Evolutionary conservation across 2,888 invertebrate genomes (phyloP).

Genomic region (Philhelius pedissequus): DNA sequence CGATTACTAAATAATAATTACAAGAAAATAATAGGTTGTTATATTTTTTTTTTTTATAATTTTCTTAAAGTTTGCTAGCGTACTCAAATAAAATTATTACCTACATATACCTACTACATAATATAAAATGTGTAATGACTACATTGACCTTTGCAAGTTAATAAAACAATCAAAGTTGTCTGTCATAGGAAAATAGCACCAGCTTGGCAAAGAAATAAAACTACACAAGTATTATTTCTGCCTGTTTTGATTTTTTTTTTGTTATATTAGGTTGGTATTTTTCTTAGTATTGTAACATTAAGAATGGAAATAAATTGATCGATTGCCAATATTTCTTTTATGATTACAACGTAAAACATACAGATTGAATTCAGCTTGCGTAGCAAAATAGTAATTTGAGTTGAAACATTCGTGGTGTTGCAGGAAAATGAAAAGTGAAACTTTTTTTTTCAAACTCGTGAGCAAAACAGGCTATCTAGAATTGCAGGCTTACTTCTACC

Average conservation of each 20-base stretch:
- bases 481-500: too few relatives aligned
- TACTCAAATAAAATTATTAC: not conserved
- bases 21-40: too few relatives aligned
- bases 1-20: too few relatives aligned
- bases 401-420: too few relatives aligned
- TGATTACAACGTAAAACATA: not conserved
- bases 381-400: too few relatives aligned
- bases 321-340: not conserved
- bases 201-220: conserved; percentile 1
- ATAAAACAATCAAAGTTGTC: not conserved
- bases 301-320: not conserved
- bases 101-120: too few relatives aligned
- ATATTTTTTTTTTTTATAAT: not conserved
- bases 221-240: not conserved
- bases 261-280: not conserved
- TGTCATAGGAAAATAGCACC: not conserved
- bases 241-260: not conserved
- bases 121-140: too few relatives aligned
- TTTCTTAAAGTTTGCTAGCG: not conserved
- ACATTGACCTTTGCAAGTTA: conserved; percentile 19
- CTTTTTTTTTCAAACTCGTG: too few relatives aligned
- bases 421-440: too few relatives aligned
- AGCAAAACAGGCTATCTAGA: too few relatives aligned
- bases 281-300: not conserved
- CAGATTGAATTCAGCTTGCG: not conserved